These are phyloP conservation scores for Cherax destructor DNA, from an alignment of 1,140 invertebrate species.

Conservation along the genomic window DNA sequence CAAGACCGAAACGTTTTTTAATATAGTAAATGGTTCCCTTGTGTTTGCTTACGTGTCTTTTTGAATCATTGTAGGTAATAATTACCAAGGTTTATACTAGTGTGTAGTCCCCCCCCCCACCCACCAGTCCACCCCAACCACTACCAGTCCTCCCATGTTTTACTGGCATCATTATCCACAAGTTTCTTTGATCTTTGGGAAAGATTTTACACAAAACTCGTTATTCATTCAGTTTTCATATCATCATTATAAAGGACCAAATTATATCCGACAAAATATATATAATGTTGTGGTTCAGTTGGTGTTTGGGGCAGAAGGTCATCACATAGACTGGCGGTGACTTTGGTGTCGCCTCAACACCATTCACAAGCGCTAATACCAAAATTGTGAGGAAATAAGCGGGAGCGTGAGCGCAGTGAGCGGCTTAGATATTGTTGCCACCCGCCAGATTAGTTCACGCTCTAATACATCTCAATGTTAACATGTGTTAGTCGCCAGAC, in stretches of 20 bases:
- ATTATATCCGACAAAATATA: not conserved
- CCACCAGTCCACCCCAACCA: no score
- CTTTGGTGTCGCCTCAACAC: not conserved
- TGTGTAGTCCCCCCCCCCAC: no score
- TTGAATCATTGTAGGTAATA: no score
- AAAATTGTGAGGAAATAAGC: constrained; percentile 4
- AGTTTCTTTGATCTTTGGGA: not conserved
- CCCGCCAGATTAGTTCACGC: not conserved
- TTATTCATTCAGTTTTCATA: not conserved
- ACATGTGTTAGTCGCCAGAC: not conserved
- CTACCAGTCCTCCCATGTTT: not conserved
- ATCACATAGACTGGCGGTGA: not conserved
- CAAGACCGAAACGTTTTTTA: no score
- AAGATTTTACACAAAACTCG: not conserved
- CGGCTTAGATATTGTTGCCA: constrained; percentile 12
- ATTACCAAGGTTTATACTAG: no score
- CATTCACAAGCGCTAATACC: not conserved
- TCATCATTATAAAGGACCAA: not conserved
- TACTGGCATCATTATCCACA: not conserved
- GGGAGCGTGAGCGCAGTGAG: not conserved
- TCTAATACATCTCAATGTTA: not conserved
- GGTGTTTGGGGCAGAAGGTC: not conserved
- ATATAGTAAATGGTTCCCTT: no score
- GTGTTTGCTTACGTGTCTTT: no score
- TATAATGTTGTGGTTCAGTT: not conserved